Base-by-base conservation (phyloP, 1,140 invertebrate genomes). In the Triops longicaudatus region DNA sequence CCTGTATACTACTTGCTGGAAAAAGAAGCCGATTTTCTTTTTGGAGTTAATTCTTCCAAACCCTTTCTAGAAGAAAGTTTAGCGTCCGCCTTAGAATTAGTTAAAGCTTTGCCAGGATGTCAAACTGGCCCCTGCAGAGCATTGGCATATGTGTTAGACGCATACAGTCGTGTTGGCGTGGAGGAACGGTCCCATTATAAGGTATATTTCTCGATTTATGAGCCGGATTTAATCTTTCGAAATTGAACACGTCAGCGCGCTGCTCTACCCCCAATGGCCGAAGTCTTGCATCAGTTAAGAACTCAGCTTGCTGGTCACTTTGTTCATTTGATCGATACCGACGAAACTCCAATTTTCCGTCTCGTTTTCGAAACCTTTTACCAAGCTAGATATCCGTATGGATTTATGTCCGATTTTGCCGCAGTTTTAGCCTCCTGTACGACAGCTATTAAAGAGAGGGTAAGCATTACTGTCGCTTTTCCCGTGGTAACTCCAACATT, bases 131-230 rank as follows among this genome's bases (percentile, higher is more conserved):
- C 50, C 6, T 17, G 14, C 22, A 63, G 50, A 22, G 50, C 50
- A 17, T n/a, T 63, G 14, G 50, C 10, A 1, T 63, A 63, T 22
- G 50, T 63, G 6, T 14, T 63, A 63, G 50, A 63, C 22, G 50
- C 50, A 5, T 92, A 91, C 82, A 86, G 87, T n/a, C 87, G 90
- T 79, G 88, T 91, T 10, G 87, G 87, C 63, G 80, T 88, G 1
- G 90, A 92, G 81, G 50, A 63, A 14, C 50, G 50, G 17, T 9
- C 50, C 14, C 50, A 91, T 82, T 90, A 92, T 26, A 94, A 93
- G 86, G 89, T 89, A 27, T 73, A 43, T 44, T 41, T 11, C 28
- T 12, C 17, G 12, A 42, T 26, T 42, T 17, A 11, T 72, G 14
- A 17, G 50, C 22, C 74, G 10, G 22, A 17, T 77, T 76, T 78